Evolutionary conservation across 2,888 invertebrate genomes (phyloP).

Genomic region (Amiota communis): DNA sequence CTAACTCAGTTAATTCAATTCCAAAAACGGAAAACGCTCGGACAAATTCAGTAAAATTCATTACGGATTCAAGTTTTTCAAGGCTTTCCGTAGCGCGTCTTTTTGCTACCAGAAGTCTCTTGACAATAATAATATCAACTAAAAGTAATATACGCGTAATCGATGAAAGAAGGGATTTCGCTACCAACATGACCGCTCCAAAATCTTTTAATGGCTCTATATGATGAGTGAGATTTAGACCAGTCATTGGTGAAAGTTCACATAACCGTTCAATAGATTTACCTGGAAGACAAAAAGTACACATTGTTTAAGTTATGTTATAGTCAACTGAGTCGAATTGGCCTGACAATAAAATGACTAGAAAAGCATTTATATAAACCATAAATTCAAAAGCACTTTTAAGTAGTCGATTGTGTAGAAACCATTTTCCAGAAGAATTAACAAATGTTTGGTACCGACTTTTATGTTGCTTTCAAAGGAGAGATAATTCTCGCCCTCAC

Average conservation of each 20-base stretch:
- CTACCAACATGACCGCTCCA: slow-evolving; percentile 89
- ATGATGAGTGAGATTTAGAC: slow-evolving; percentile 77
- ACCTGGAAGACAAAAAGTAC: slow-evolving; percentile 76
- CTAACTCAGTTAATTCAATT: slow-evolving; percentile 98
- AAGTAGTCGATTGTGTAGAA: no score
- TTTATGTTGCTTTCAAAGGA: no score
- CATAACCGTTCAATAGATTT: slow-evolving; percentile 94
- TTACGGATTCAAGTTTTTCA: slow-evolving; percentile 88
- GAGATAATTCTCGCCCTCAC: no score
- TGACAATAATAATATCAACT: slow-evolving; percentile 98
- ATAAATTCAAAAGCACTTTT: no score
- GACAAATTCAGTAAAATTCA: slow-evolving; percentile 97
- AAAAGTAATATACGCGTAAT: slow-evolving; percentile 96
- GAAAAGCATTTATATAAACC: no score
- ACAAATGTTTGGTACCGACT: no score
- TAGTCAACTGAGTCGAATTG: no score
- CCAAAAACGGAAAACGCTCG: slow-evolving; percentile 99
- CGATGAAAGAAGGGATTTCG: slow-evolving; percentile 92
- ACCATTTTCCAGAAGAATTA: no score
- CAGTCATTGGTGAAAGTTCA: slow-evolving; percentile 77
- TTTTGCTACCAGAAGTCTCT: slow-evolving; percentile 94
- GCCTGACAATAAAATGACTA: no score
- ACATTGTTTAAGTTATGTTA: no score
- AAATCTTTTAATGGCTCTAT: slow-evolving; percentile 80
- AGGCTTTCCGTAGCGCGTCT: slow-evolving; percentile 93